These are phyloP conservation scores for Galendromus occidentalis DNA, from an alignment of 1,140 invertebrate species.

Conservation along the genomic window DNA sequence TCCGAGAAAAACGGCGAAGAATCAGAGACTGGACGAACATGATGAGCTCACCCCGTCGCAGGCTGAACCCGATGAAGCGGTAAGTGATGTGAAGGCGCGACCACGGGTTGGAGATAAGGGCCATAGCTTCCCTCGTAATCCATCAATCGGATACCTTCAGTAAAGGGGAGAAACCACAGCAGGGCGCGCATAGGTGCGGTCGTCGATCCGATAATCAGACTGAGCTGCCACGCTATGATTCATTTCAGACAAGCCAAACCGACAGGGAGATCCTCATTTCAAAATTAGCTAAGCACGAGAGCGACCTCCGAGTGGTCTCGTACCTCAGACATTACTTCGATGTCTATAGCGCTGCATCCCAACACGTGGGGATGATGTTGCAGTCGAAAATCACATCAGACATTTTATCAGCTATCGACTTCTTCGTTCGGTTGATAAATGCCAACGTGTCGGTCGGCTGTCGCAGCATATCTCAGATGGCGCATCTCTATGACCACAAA, in stretches of 20 bases:
- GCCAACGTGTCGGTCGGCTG: not conserved
- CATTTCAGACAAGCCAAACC: not conserved
- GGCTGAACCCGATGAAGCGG: not conserved
- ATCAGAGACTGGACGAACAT: conserved; percentile 1
- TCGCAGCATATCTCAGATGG: not conserved
- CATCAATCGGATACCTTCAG: too few relatives aligned
- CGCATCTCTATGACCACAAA: conserved; percentile 1
- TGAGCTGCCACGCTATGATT: not conserved
- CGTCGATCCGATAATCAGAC: too few relatives aligned
- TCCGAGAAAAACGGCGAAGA: not conserved
- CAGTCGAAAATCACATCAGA: conserved; percentile 1
- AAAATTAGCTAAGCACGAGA: not conserved
- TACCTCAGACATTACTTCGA: not conserved
- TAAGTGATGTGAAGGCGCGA: not conserved
- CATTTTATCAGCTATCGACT: not conserved
- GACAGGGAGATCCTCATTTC: not conserved
- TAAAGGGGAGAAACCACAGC: too few relatives aligned
- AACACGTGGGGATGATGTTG: not conserved
- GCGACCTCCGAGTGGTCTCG: not conserved
- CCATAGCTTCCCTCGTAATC: too few relatives aligned
- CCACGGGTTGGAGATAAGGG: too few relatives aligned
- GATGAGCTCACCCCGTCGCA: not conserved
- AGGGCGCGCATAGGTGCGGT: too few relatives aligned
- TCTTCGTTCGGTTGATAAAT: not conserved
- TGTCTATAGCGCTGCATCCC: not conserved